Evolutionary conservation across 2,113 vertebrate species (phyloP).

Genomic region (Alligator mississippiensis): DNA sequence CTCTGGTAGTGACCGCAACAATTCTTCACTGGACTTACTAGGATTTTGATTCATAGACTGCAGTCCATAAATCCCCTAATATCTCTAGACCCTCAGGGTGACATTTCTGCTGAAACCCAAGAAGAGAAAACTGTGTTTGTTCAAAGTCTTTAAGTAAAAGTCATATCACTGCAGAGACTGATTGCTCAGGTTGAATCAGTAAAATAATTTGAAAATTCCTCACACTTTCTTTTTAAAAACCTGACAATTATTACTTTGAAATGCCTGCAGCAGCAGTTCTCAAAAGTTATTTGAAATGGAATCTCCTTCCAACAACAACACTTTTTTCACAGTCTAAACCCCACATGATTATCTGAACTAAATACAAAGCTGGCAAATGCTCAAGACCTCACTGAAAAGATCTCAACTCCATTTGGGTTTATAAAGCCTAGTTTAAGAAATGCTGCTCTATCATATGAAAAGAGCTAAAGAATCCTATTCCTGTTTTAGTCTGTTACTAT

Average conservation of each 20-base stretch:
- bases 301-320: background rate
- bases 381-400: background rate
- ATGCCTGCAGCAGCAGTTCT: background rate
- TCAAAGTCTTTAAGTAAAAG: background rate
- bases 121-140: background rate
- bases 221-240: background rate
- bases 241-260: background rate
- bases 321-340: no score
- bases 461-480: background rate
- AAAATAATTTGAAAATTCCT: background rate
- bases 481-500: background rate
- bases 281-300: background rate
- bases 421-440: background rate
- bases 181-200: background rate
- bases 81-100: background rate
- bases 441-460: background rate
- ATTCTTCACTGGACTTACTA: background rate
- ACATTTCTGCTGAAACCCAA: background rate
- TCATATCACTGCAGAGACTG: accelerated
- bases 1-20: background rate
- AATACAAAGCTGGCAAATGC: background rate
- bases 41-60: background rate
- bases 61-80: background rate
- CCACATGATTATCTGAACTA: no score
- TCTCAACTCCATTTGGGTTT: background rate